Evolutionary conservation across 2,113 vertebrate genomes (phyloP).

Genomic region (Grammomys dolichurus): DNA sequence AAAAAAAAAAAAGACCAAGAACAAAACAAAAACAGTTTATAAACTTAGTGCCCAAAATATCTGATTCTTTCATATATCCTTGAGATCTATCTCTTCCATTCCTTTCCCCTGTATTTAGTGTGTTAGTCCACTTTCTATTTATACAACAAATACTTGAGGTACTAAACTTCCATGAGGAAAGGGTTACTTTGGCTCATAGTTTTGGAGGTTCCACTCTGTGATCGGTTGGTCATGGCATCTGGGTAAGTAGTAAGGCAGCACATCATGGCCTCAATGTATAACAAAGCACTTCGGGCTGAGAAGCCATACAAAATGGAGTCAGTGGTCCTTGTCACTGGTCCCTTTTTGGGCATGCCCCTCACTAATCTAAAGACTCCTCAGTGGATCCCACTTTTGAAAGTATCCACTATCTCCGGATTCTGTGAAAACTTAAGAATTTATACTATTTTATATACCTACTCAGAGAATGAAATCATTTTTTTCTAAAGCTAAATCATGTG

Average conservation of each 20-base stretch:
- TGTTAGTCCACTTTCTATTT: neutral
- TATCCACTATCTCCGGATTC: neutral
- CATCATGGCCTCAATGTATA: neutral
- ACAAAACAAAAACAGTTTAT: slow-evolving; percentile 8
- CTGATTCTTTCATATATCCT: neutral
- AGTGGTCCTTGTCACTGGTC: neutral
- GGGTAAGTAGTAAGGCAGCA: neutral
- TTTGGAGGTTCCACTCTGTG: neutral
- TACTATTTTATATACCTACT: neutral
- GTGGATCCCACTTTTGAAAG: neutral
- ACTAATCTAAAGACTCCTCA: neutral
- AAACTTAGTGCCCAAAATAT: slow-evolving; percentile 56
- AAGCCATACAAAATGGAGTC: neutral
- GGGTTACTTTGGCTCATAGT: neutral
- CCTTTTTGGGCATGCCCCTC: neutral
- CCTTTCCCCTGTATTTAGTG: neutral
- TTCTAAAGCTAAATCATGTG: slow-evolving; percentile 36
- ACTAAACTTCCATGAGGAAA: neutral
- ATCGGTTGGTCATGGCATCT: neutral
- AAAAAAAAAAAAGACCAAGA: neutral
- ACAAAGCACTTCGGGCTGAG: neutral
- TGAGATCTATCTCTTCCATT: neutral
- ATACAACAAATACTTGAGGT: neutral
- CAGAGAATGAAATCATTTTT: neutral
- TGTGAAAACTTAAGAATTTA: neutral